phyloP scores from a whole-genome alignment of 2,888 invertebrate genomes.

The Acanthopleura granulata region DNA sequence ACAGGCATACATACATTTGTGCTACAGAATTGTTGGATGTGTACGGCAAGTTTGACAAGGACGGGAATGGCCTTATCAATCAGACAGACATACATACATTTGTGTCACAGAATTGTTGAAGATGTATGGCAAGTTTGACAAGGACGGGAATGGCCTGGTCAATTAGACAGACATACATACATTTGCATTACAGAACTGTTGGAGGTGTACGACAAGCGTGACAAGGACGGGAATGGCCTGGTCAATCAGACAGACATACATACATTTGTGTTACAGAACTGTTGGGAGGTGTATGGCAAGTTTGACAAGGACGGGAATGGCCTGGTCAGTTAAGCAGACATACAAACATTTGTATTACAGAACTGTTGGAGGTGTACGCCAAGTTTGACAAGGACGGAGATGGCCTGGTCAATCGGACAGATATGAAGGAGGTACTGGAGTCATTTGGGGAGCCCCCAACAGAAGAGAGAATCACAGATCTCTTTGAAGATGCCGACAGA shows the following conservation, averaged over 20 bases:
- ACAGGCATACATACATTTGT: too few relatives aligned
- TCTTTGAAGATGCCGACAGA: not conserved
- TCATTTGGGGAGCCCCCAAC: not conserved
- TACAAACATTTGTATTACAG: not conserved
- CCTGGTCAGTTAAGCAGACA: too few relatives aligned
- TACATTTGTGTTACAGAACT: too few relatives aligned
- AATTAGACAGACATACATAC: too few relatives aligned
- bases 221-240: not conserved
- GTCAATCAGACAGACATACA: too few relatives aligned
- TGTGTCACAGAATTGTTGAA: not conserved
- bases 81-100: too few relatives aligned
- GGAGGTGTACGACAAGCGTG: not conserved
- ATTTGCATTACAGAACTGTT: not conserved
- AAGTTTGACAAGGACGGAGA: not conserved
- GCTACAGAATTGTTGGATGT: not conserved
- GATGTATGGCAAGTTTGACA: not conserved
- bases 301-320: not conserved
- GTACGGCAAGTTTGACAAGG: not conserved
- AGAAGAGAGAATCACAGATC: not conserved
- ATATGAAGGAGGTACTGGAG: conserved; percentile 1
- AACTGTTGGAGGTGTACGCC: not conserved
- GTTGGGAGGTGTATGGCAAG: not conserved
- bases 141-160: not conserved
- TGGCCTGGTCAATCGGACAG: not conserved
- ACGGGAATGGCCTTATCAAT: not conserved